Base-by-base conservation (phyloP, 2,797 vertebrate genomes). In the Chelmon rostratus region DNA sequence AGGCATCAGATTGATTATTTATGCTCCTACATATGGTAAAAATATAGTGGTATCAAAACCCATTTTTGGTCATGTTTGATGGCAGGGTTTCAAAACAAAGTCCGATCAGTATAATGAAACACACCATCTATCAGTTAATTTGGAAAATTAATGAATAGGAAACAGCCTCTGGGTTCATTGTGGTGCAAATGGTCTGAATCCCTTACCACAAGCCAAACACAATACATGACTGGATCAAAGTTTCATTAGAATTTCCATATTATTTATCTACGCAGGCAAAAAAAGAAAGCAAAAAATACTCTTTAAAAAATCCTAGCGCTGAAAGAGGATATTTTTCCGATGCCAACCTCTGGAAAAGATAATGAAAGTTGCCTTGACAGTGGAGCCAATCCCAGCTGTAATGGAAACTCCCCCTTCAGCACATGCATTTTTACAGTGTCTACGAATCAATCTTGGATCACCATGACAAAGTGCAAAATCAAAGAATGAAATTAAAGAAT, bases 211-310 rank as follows among this genome's bases (percentile, higher is more conserved):
- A 68, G 37, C 10, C 73, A 70, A 54, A 78, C 73, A 73, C 70
- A 82, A 79, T 67, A 66, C 75, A 82, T 88, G 57, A 61, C 44
- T 50, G 46, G 59, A 85, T 86, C 64, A 80, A 66, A 76, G 77
- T 78, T 82, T 88, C 62, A 86, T 87, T 80, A 64, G 1, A 74
- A 65, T 79, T 86, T 46, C 50, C 37, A 75, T 85, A 87, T 86
- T 78, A 82, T 88, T 86, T 71, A 82, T 88, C 82, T 68, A 68
- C 23, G 21, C 42, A 57, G 56, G 74, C 79, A 76, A n/a, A n/a
- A n/a, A n/a, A n/a, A n/a, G 68, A 83, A 79, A 79, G 68, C 42
- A 77, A 76, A 86, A 80, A 73, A 0, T 47, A 70, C 25, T 42
- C 69, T 72, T 71, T 82, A 78, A 82, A 77, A 80, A 81, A 80